A percentile compares a stretch with the other conserved stretches of the same genome.
Evolutionary conservation across 1,140 invertebrate genomes (phyloP).

Genomic region (Trichonephila clavata): DNA sequence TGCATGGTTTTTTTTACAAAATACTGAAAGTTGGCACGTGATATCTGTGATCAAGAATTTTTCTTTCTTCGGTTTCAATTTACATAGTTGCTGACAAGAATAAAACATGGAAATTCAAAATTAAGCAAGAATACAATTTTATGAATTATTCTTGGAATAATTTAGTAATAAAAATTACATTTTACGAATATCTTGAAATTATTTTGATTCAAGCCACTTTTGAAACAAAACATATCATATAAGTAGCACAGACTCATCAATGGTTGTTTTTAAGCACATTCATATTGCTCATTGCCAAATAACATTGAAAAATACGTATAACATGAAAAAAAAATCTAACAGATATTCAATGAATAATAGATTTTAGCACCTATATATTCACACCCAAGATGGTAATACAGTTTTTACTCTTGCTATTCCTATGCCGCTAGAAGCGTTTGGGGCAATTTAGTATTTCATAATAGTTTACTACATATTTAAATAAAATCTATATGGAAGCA

Average conservation of each 20-base stretch:
- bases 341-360: too few relatives aligned
- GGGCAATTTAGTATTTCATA: neutral
- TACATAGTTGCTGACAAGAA: neutral
- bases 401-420: neutral
- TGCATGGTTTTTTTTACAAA: conserved; percentile 53
- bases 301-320: too few relatives aligned
- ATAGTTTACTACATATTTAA: neutral
- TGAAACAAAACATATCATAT: too few relatives aligned
- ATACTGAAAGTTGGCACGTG: conserved; percentile 60
- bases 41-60: conserved; percentile 3
- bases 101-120: neutral
- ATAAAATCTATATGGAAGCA: neutral
- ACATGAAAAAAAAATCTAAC: too few relatives aligned
- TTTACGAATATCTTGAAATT: too few relatives aligned
- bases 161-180: too few relatives aligned
- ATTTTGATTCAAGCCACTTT: too few relatives aligned
- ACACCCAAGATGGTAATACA: neutral
- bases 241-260: too few relatives aligned
- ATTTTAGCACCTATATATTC: neutral
- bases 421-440: neutral
- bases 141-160: too few relatives aligned
- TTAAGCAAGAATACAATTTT: too few relatives aligned
- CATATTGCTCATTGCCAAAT: too few relatives aligned
- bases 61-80: neutral
- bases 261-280: too few relatives aligned